phyloP scores from a whole-genome alignment of 2,888 invertebrate genomes.

The Ceratothoa steindachneri region DNA sequence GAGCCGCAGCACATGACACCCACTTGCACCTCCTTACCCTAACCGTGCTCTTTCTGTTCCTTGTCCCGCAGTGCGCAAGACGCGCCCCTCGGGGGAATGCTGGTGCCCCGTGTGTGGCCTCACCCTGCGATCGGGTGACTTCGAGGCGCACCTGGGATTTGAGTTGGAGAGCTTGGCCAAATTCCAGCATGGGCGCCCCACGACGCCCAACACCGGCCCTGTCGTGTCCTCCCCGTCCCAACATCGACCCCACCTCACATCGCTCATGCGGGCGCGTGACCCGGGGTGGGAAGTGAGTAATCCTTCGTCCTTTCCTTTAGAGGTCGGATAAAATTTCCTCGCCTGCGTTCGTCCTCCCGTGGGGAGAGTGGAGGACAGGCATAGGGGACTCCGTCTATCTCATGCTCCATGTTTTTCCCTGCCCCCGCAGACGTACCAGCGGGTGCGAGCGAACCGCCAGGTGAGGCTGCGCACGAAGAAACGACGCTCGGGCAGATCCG shows the following conservation, averaged over 20 bases:
- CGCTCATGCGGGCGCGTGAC: conserved; percentile 25
- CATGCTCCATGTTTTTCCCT: too few species aligned
- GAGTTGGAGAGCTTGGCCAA: conserved; percentile 68
- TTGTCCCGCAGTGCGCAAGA: conserved; percentile 57
- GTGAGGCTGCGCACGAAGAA: conserved; percentile 65
- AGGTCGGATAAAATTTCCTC: not conserved
- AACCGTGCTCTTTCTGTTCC: too few species aligned
- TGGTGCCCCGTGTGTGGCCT: conserved; percentile 86
- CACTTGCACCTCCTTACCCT: too few species aligned
- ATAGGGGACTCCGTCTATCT: too few species aligned
- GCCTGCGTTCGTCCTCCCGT: too few species aligned
- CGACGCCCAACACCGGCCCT: conserved; percentile 2
- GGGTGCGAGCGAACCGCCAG: conserved; percentile 69
- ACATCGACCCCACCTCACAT: conserved; percentile 30
- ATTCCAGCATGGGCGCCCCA: conserved; percentile 16
- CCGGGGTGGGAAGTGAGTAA: conserved; percentile 45
- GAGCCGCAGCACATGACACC: too few species aligned
- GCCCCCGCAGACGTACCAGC: conserved; percentile 64
- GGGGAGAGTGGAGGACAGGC: too few species aligned
- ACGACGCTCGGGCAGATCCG: conserved; percentile 61
- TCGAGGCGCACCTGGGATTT: conserved; percentile 74
- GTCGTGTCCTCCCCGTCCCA: conserved; percentile 21
- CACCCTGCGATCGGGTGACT: conserved; percentile 73
- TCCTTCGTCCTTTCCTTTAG: too few species aligned
- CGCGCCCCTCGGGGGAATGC: conserved; percentile 65